Percentiles rank a stretch among this genome's conserved stretches.
phyloP scores from a whole-genome alignment of 2,113 vertebrate genomes.

The Falco punctatus region DNA sequence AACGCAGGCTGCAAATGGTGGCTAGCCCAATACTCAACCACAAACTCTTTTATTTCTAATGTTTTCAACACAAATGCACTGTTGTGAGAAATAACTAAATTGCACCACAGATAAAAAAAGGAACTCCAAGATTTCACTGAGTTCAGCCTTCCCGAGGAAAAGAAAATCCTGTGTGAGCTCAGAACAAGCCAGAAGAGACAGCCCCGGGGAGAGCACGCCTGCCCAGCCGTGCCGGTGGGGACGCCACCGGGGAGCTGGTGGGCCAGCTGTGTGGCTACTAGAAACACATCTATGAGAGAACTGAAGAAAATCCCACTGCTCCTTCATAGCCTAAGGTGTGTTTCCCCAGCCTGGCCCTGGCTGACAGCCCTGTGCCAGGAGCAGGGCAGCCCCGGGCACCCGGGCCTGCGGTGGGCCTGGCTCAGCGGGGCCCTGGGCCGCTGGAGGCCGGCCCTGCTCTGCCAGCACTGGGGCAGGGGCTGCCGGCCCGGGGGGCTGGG shows the following conservation, averaged over 20 bases:
- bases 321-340: not conserved
- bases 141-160: not conserved
- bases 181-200: not conserved
- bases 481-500: not conserved
- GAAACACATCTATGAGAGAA: not conserved
- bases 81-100: not conserved
- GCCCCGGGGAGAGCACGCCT: not conserved
- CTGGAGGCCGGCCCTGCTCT: not conserved
- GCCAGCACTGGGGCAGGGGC: not conserved
- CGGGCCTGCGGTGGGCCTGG: too few species aligned
- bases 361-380: not conserved
- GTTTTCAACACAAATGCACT: not conserved
- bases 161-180: not conserved
- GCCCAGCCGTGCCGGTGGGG: accelerated
- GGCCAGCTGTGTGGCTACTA: not conserved
- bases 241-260: accelerated
- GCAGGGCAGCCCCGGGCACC: not conserved
- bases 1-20: accelerated
- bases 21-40: accelerated
- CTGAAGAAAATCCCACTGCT: not conserved
- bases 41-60: not conserved
- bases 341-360: too few species aligned
- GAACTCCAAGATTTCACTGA: not conserved
- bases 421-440: not conserved
- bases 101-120: too few species aligned